phyloP scores from a whole-genome alignment of 2,888 invertebrate species.

The Heteropelma amictum region DNA sequence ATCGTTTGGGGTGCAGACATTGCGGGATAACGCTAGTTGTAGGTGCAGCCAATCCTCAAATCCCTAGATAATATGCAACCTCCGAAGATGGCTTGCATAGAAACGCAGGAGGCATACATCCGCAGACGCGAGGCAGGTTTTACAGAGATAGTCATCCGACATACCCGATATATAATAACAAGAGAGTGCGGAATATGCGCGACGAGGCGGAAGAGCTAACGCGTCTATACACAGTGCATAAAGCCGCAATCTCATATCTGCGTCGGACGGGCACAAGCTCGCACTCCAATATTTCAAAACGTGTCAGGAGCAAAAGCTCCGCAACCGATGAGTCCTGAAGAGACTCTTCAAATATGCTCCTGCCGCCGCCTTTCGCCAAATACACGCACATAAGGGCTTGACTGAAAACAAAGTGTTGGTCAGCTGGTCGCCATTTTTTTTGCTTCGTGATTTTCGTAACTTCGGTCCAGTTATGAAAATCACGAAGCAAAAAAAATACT shows the following conservation, averaged over 20 bases:
- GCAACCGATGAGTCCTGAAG: constrained; percentile 50
- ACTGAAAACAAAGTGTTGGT: constrained; percentile 19
- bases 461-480: background rate
- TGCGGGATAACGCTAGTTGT: background rate
- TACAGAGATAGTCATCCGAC: background rate
- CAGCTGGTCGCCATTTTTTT: constrained; percentile 17
- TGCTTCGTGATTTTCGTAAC: background rate
- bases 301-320: constrained; percentile 68
- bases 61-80: constrained; percentile 2
- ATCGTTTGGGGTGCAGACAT: background rate
- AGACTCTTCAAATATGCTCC: constrained; percentile 63
- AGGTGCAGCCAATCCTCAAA: constrained; percentile 26
- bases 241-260: constrained; percentile 63
- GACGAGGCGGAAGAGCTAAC: background rate
- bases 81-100: background rate
- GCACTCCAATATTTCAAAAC: constrained; percentile 72
- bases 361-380: background rate
- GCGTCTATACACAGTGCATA: no score
- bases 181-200: background rate
- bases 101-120: background rate
- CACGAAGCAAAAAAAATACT: background rate
- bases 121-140: background rate
- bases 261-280: constrained; percentile 65
- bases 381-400: constrained; percentile 18
- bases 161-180: background rate